Evolutionary conservation across 2,888 invertebrate genomes (phyloP), one percentile per base, ranked within the genome.

Genomic region (Drosophila kanekoi): DNA sequence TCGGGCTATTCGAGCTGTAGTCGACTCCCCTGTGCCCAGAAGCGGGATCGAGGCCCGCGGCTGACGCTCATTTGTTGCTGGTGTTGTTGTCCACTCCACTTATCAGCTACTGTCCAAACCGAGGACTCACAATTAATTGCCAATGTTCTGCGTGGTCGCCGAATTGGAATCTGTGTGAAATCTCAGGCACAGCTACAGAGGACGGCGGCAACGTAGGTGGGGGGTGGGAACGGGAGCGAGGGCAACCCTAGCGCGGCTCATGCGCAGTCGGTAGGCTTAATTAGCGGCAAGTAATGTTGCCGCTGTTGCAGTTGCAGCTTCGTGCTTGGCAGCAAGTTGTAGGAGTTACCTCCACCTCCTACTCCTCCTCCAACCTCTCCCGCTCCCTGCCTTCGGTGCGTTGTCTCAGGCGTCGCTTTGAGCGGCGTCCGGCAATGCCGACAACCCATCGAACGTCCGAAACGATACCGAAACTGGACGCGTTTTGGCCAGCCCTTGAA

Each of bases 231-330:
- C 8, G 53, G 6, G 49, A 44, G 32, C 9, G 13, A 33, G 43
- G 57, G 48, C 38, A 41, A 16, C 16, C 13, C 44, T 49, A 45
- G 44, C 32, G 56, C 56, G 69, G 59, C 72, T 77, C 73, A 84
- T 80, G 84, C 84, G 72, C 76, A 78, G 71, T 77, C 74, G 82
- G 84, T 81, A 81, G 75, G 87, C 90, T 90, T 90, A 90, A 90
- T 90, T 90, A 90, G 90, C 89, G 82, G 89, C 88, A 80, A 89
- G 84, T 89, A 88, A 88, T 89, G 88, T 77, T 77, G 72, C 64
- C 47, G 68, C 63, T 72, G 53, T 76, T 79, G 54, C 61, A 32
- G 72, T 56, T 58, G 45, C 58, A 23, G 63, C 58, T 65, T 67
- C 75, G 75, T 74, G 74, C 53, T 51, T 23, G 47, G 51, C 51